Evolutionary conservation across 2,113 vertebrate species (phyloP).

Genomic region (Eurystomus gularis): DNA sequence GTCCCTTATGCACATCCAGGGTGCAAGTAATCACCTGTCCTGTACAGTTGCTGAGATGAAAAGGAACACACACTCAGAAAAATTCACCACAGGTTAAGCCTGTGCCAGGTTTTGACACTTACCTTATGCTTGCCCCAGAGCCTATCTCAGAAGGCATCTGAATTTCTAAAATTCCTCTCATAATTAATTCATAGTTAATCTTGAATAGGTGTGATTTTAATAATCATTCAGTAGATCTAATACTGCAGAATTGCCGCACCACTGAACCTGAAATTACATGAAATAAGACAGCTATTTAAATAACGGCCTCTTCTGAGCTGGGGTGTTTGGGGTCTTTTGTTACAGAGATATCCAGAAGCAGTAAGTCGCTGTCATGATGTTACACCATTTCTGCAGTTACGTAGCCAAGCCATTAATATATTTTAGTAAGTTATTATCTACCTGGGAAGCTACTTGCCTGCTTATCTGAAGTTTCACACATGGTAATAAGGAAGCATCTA

Average conservation of each 20-base stretch:
- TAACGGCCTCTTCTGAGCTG: constrained; percentile 48
- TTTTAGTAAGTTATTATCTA: constrained; percentile 1
- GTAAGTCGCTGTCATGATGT: neutral
- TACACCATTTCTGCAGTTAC: neutral
- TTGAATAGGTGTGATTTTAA: constrained; percentile 68
- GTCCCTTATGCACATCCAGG: neutral
- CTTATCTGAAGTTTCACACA: constrained; percentile 21
- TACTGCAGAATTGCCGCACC: constrained; percentile 57
- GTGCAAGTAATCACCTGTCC: neutral
- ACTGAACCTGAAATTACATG: constrained; percentile 60
- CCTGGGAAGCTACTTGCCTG: neutral
- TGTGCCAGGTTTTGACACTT: constrained; percentile 5
- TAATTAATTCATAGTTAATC: constrained; percentile 70
- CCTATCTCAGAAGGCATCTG: constrained; percentile 5
- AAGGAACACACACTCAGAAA: neutral
- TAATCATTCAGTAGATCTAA: constrained; percentile 63
- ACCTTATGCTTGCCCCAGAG: neutral
- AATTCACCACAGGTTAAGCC: neutral
- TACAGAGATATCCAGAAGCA: constrained; percentile 6
- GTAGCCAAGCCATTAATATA: neutral
- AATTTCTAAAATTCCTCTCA: constrained; percentile 47
- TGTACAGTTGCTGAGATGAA: neutral
- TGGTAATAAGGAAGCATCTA: neutral
- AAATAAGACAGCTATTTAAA: constrained; percentile 67
- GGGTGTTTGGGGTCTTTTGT: neutral